These are phyloP conservation scores for Malurus alboscapulatus DNA, from an alignment of 2,113 vertebrate genomes.

Conservation along the genomic window DNA sequence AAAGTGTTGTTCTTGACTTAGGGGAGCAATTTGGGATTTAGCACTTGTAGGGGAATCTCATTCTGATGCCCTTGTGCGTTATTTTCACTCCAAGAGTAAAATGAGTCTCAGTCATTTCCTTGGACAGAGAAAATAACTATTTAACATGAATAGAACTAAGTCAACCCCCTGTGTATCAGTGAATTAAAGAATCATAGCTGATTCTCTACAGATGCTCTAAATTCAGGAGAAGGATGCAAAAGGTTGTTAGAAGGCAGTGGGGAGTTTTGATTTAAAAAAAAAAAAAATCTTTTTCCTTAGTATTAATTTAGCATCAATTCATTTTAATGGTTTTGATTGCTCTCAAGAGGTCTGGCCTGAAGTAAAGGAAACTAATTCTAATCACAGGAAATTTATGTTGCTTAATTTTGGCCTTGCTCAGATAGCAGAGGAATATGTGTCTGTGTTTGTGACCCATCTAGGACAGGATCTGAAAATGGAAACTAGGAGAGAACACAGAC, in stretches of 20 bases:
- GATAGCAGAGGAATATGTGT: not conserved
- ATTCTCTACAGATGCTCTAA: slow-evolving; percentile 5
- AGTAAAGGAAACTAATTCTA: slow-evolving; percentile 24
- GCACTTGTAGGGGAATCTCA: not conserved
- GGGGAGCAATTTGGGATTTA: not conserved
- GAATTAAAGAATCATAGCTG: slow-evolving; percentile 20
- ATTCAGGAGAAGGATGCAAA: not conserved
- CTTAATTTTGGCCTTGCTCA: slow-evolving; percentile 33
- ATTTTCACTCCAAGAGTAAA: slow-evolving; percentile 10
- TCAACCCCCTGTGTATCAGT: not conserved
- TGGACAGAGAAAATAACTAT: slow-evolving; percentile 1
- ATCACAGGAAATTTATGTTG: slow-evolving; percentile 31
- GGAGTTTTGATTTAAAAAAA: slow-evolving; percentile 1
- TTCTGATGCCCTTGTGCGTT: not conserved
- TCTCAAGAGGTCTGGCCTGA: not conserved
- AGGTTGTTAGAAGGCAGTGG: slow-evolving; percentile 10
- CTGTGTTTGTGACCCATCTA: not conserved
- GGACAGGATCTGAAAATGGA: not conserved
- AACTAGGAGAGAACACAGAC: not conserved
- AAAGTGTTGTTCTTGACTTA: not conserved
- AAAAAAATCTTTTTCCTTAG: not conserved
- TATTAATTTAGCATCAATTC: slow-evolving; percentile 33
- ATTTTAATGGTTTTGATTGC: slow-evolving; percentile 11
- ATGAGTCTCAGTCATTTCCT: slow-evolving; percentile 1
- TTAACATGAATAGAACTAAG: not conserved